Percentiles rank a stretch among this genome's conserved stretches.
Evolutionary conservation across 2,113 vertebrate species (phyloP).

Genomic region (Nannospalax galili): DNA sequence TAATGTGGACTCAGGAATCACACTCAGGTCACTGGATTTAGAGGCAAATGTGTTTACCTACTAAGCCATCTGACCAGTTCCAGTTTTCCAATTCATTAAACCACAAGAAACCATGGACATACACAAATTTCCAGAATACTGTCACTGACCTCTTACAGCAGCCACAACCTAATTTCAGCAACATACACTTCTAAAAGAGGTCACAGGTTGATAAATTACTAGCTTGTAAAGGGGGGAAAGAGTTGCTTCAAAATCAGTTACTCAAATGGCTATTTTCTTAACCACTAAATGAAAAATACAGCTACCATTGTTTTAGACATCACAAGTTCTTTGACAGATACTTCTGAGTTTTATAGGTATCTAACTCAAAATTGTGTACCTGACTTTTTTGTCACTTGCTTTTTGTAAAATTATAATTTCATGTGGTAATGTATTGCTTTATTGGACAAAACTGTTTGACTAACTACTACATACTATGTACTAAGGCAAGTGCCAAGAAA

Average conservation of each 20-base stretch:
- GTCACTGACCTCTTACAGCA: background rate
- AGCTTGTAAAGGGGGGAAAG: conserved; percentile 27
- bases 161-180: conserved; percentile 27
- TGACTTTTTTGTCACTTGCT: conserved; percentile 46
- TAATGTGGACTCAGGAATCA: no score
- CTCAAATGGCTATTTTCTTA: conserved; percentile 47
- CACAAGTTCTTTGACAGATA: conserved; percentile 41
- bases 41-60: background rate
- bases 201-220: conserved; percentile 54
- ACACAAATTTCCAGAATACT: conserved; percentile 20
- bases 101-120: background rate
- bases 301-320: conserved; percentile 36
- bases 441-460: conserved; percentile 36
- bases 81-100: conserved; percentile 20
- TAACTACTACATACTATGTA: conserved; percentile 56
- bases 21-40: background rate
- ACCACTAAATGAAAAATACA: conserved; percentile 34
- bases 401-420: conserved; percentile 25
- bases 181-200: conserved; percentile 43
- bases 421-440: conserved; percentile 43
- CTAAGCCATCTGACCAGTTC: background rate
- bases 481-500: conserved; percentile 57
- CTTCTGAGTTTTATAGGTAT: background rate
- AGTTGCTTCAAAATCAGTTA: conserved; percentile 47
- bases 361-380: conserved; percentile 27